These are phyloP conservation scores for Cheiracanthium punctorium DNA, from an alignment of 2,888 invertebrate genomes.

Conservation along the genomic window DNA sequence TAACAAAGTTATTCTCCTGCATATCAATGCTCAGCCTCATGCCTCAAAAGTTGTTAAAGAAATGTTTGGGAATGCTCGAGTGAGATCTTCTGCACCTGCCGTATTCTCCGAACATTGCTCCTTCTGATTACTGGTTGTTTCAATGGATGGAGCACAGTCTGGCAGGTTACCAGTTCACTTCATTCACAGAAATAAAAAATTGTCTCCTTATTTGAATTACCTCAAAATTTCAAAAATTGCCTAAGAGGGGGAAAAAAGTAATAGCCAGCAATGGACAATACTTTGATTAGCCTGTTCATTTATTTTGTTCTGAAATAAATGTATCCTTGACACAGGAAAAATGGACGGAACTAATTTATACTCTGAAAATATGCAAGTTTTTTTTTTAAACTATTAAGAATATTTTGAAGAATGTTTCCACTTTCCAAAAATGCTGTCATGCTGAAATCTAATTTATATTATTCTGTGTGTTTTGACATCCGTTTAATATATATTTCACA, in stretches of 20 bases:
- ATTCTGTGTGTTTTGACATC: too few relatives aligned
- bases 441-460: too few relatives aligned
- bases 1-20: not conserved
- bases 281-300: constrained; percentile 8
- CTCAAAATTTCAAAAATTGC: not conserved
- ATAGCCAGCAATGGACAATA: constrained; percentile 3
- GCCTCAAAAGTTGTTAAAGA: too few relatives aligned
- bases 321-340: not conserved
- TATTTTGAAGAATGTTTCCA: too few relatives aligned
- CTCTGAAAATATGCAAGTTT: too few relatives aligned
- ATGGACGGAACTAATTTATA: constrained; percentile 9
- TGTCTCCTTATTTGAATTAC: not conserved
- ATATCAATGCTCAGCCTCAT: not conserved
- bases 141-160: not conserved
- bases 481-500: too few relatives aligned
- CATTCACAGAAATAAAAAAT: not conserved
- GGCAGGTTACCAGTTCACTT: not conserved
- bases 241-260: not conserved
- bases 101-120: not conserved
- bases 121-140: not conserved
- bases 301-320: constrained; percentile 17
- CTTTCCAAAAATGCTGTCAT: too few relatives aligned
- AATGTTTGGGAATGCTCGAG: too few relatives aligned
- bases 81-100: too few relatives aligned
- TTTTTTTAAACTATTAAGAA: too few relatives aligned